phyloP scores from a whole-genome alignment of 2,888 invertebrate genomes.

The Euzetes globulus region DNA sequence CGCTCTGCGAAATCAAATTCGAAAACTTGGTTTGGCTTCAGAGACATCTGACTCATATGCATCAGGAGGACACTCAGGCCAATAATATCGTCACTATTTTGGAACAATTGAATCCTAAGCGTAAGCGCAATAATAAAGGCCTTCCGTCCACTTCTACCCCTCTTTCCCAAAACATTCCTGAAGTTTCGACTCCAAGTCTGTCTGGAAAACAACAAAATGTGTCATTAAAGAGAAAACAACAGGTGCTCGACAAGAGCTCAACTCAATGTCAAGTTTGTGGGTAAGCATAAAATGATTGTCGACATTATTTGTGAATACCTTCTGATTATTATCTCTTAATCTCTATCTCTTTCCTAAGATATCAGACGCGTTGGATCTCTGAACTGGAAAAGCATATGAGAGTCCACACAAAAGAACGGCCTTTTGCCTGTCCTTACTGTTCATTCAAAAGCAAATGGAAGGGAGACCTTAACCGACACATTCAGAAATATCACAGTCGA shows the following conservation, averaged over 20 bases:
- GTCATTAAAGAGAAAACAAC: not conserved
- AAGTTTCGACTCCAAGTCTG: not conserved
- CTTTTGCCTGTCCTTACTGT: slow-evolving; percentile 41
- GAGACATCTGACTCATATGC: slow-evolving; percentile 38
- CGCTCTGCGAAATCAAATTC: slow-evolving; percentile 40
- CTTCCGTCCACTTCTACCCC: slow-evolving; percentile 1
- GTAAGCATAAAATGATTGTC: not conserved
- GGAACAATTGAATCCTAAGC: slow-evolving; percentile 37
- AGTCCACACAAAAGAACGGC: slow-evolving; percentile 41
- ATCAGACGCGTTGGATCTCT: slow-evolving; percentile 41
- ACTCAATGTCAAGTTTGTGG: slow-evolving; percentile 21
- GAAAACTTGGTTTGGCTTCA: slow-evolving; percentile 39
- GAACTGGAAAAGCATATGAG: slow-evolving; percentile 41
- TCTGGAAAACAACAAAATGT: not conserved
- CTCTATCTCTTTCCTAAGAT: slow-evolving; percentile 28
- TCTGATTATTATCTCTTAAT: not conserved
- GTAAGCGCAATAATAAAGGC: not conserved
- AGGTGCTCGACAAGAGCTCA: not conserved
- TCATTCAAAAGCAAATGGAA: slow-evolving; percentile 42
- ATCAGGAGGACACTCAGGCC: slow-evolving; percentile 38
- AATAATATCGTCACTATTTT: slow-evolving; percentile 37
- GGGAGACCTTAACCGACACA: slow-evolving; percentile 42
- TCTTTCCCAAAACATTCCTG: not conserved
- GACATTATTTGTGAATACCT: not conserved
- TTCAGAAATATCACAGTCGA: slow-evolving; percentile 40